These are phyloP conservation scores for Acipenser ruthenus DNA, from an alignment of 2,797 vertebrate genomes.

Conservation along the genomic window DNA sequence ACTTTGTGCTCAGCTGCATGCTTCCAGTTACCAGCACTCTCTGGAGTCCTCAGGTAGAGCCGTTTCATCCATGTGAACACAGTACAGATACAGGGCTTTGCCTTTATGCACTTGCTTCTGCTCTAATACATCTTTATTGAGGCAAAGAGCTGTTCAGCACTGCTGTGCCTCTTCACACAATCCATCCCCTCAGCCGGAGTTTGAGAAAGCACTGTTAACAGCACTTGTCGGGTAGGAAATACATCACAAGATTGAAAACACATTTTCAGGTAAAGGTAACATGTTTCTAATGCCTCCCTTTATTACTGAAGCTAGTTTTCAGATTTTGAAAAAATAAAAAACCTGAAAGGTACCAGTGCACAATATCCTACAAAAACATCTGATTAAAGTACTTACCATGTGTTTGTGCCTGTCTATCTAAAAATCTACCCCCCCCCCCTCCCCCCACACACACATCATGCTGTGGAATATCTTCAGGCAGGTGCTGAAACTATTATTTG, in stretches of 20 bases:
- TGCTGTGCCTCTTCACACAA: neutral
- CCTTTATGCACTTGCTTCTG: neutral
- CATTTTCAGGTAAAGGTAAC: neutral
- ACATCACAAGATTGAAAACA: neutral
- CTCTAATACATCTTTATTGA: constrained; percentile 5
- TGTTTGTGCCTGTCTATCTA: too few relatives aligned
- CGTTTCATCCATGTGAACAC: neutral
- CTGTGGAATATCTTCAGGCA: too few relatives aligned
- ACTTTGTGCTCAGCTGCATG: constrained; percentile 5
- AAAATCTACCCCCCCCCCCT: too few relatives aligned
- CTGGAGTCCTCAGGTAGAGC: constrained; percentile 2
- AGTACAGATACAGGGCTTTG: neutral
- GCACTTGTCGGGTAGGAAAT: neutral
- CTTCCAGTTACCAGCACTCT: neutral
- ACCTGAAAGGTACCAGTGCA: neutral
- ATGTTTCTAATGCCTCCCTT: neutral
- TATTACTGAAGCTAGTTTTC: too few relatives aligned
- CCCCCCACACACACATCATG: too few relatives aligned
- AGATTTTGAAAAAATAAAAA: neutral
- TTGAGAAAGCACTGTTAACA: neutral
- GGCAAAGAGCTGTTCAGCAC: neutral
- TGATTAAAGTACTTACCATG: neutral
- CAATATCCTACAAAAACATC: neutral
- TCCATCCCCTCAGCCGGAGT: neutral
- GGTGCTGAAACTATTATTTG: too few relatives aligned